Conservation (phyloP, 2,888 invertebrate genomes). For the Pristionchus exspectatus region DNA sequence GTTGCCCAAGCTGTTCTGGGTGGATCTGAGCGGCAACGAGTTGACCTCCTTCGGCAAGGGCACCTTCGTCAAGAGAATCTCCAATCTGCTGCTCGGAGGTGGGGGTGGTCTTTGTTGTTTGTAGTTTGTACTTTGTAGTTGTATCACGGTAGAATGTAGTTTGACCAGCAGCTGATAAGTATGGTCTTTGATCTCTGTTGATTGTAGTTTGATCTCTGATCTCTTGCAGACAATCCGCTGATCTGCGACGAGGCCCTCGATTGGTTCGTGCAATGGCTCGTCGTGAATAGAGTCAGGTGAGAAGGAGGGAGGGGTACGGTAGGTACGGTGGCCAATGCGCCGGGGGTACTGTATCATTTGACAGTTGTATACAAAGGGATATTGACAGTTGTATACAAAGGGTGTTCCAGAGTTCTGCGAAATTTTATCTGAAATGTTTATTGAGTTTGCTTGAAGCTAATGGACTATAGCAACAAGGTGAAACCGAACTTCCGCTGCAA, state of each 20-base stretch:
- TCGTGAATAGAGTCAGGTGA: constrained; percentile 55
- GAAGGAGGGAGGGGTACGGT: background rate
- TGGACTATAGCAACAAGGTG: too few species aligned
- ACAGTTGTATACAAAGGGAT: too few species aligned
- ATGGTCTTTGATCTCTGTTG: background rate
- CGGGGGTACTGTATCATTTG: too few species aligned
- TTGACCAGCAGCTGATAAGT: background rate
- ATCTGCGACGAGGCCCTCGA: constrained; percentile 74
- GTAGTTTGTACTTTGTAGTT: background rate
- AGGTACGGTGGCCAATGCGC: background rate
- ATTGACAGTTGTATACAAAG: too few species aligned
- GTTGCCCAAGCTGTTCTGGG: constrained; percentile 72
- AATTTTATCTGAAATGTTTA: too few species aligned
- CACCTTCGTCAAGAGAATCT: constrained; percentile 71
- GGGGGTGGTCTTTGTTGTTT: background rate
- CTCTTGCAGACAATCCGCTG: constrained; percentile 70
- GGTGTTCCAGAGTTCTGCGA: too few species aligned
- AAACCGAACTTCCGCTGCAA: too few species aligned
- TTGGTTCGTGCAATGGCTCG: constrained; percentile 72
- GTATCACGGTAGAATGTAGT: background rate
- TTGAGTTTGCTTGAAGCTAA: too few species aligned
- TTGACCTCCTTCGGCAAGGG: constrained; percentile 68
- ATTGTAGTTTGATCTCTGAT: constrained; percentile 28
- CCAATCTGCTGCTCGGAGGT: constrained; percentile 75
- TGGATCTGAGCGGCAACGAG: constrained; percentile 75